Base-by-base conservation (phyloP, 1,140 invertebrate species). In the Pseudomyrmex dendroicus region DNA sequence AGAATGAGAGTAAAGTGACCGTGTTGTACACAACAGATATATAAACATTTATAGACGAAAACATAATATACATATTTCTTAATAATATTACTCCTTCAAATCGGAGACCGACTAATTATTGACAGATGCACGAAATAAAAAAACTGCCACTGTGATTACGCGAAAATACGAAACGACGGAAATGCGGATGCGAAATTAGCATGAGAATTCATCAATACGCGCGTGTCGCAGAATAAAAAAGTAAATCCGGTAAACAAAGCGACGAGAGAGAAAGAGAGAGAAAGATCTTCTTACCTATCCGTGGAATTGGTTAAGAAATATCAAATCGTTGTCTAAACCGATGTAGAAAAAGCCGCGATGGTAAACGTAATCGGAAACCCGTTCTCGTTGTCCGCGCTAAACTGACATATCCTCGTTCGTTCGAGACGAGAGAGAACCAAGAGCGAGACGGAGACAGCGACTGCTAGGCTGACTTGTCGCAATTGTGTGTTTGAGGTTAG, bases 401-500 rank as follows among this genome's bases (percentile, higher is more conserved):
- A 86, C 73, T 86, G 86, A 84, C 86, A 87, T 87, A 66, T 84
- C 64, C 59, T 44, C 59, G 44, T 72, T 35, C 35, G 64, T 13
- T 35, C 50, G 72, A 78, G 17, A 67, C 52, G 9, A 73, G 8
- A 35, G 10, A 35, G 20, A 7, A 17, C 35, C 13, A 12, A n/a
- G 13, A 25, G 56, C 35, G 10, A 35, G n/a, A 74, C 12, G 57
- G n/a, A 63, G 2, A 74, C 13, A 48, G 35, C 25, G 25, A 59
- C 46, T 10, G 54, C 22, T 15, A n/a, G 50, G 22, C 20, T 35
- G 64, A 68, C 13, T 46, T 61, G 59, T 72, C 56, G 56, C 52
- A 25, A 57, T 61, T 67, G 20, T 44, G 52, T 62, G 35, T 35
- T 35, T 35, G 76, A 89, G 87, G 87, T 89, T 89, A 89, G 80